These are phyloP conservation scores for Psittacus erithacus DNA, from an alignment of 2,113 vertebrate genomes.

Conservation along the genomic window DNA sequence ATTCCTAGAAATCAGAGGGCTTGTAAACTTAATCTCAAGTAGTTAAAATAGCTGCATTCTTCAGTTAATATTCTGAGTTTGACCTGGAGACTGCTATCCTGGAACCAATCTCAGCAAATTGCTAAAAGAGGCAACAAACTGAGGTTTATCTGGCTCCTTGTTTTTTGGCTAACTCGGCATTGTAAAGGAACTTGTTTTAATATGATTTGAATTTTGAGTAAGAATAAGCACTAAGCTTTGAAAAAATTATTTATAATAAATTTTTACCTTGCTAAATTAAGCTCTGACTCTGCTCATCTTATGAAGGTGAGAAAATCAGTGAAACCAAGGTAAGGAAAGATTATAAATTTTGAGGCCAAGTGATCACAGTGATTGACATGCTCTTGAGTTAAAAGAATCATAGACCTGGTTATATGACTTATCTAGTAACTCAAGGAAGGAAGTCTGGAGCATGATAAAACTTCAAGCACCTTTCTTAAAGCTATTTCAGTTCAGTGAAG, in stretches of 20 bases:
- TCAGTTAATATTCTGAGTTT: background rate
- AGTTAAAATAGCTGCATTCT: background rate
- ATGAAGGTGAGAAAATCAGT: background rate
- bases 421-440: background rate
- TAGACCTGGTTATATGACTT: background rate
- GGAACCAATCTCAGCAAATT: background rate
- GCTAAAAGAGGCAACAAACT: background rate
- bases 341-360: background rate
- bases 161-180: background rate
- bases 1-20: background rate
- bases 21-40: background rate
- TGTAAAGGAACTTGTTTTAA: background rate
- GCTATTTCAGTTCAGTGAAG: background rate
- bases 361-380: background rate
- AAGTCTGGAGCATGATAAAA: background rate
- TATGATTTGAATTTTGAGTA: background rate
- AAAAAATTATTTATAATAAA: conserved; percentile 38
- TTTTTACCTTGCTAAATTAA: background rate
- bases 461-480: background rate
- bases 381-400: background rate
- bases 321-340: background rate
- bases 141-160: background rate
- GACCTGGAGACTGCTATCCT: background rate
- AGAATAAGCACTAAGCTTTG: background rate
- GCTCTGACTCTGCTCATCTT: background rate